phyloP scores from a whole-genome alignment of 2,113 vertebrate species.

The Cyphomyrus plagiostoma region DNA sequence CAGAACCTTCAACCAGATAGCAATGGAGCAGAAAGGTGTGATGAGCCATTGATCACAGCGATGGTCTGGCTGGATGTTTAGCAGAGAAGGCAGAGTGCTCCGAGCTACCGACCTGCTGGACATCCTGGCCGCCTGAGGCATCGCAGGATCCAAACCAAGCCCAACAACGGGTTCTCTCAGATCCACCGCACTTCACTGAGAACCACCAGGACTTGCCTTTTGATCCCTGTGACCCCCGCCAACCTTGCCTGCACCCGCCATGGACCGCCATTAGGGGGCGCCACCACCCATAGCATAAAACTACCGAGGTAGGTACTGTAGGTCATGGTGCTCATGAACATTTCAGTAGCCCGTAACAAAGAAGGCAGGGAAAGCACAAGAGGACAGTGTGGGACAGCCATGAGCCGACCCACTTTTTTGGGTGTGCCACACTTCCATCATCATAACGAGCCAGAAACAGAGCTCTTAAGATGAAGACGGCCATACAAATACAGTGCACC shows the following conservation, averaged over 20 bases:
- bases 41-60: neutral
- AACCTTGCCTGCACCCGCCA: neutral
- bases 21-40: neutral
- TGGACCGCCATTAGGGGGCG: neutral
- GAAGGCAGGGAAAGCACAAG: neutral
- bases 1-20: neutral
- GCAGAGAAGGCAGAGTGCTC: too few relatives aligned
- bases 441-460: neutral
- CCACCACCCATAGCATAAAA: neutral
- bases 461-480: neutral
- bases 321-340: too few relatives aligned
- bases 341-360: neutral
- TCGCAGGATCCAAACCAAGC: too few relatives aligned
- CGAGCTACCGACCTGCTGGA: neutral
- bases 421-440: neutral
- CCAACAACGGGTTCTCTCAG: too few relatives aligned
- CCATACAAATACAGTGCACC: neutral
- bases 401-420: too few relatives aligned
- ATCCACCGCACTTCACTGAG: neutral
- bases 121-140: neutral
- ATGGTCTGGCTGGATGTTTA: too few relatives aligned
- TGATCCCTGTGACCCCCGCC: neutral
- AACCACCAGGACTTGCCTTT: neutral
- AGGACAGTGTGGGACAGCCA: neutral
- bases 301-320: neutral